Base-by-base conservation (phyloP, 2,888 invertebrate genomes). In the Deilephila elpenor region DNA sequence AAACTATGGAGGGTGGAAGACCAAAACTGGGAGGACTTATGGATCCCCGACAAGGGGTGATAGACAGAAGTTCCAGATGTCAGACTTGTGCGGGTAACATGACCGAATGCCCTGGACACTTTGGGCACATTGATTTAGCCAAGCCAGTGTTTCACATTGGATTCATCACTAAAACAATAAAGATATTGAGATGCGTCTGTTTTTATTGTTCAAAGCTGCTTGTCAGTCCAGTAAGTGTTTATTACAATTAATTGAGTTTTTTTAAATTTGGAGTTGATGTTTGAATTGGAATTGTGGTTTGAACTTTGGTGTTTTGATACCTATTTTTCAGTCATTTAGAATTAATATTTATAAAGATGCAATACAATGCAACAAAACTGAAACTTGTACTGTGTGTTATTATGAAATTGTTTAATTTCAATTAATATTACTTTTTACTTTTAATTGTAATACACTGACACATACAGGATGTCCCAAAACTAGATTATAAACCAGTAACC, bases 131-230 rank as follows among this genome's bases (percentile, higher is more conserved):
- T 84, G 99, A 99, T 91, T 95, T 99, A 79, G 97, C 99, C 0
- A 99, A 99, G 90, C 99, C 99, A 29, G 99, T 99, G 0, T 99
- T 98, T 92, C 99, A 99, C 89, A 97, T 99, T 87, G 99, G 99
- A 59, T 99, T 99, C 86, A 96, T 99, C 72, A 98, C 98, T 56
- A 99, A 99, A 94, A 98, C 98, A 0, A 98, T 99, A 78, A 99
- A 99, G 94, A 96, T 99, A 75, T 93, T 99, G n/a, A 96, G 99
- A 92, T 99, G 99, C 92, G 99, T 99, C 32, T 99, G 99, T 90
- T 99, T 99, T 91, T 99, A 98, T 90, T 99, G 99, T 91, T 99
- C 99, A 67, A 99, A 99, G 90, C 95, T 99, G 83, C 96, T 99
- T 78, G 98, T 99, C 75, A 99, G 98, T 84, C 98, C 98, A 60